phyloP scores from a whole-genome alignment of 2,888 invertebrate species.

The Nemapogon koenigi region DNA sequence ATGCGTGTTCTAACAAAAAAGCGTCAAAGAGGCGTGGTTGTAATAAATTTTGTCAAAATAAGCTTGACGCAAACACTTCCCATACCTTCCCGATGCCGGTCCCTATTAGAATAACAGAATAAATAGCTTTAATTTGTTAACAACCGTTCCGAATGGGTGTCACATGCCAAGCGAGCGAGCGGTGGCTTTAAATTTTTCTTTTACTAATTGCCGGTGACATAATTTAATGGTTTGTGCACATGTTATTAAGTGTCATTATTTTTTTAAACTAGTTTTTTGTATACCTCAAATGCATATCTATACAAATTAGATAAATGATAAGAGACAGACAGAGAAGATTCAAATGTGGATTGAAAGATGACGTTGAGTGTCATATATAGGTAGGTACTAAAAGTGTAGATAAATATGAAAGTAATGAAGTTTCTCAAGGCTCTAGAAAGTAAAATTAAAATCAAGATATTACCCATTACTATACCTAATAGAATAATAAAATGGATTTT shows the following conservation, averaged over 20 bases:
- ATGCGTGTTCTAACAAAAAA: constrained; percentile 33
- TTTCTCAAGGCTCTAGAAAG: too few species aligned
- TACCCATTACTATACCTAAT: too few species aligned
- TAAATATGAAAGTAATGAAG: too few species aligned
- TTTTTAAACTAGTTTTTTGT: constrained; percentile 10
- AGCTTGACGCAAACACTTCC: constrained; percentile 58
- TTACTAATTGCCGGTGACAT: constrained; percentile 59
- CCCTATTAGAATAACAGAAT: constrained; percentile 63
- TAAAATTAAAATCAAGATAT: too few species aligned
- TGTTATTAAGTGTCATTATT: constrained; percentile 41
- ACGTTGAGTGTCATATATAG: too few species aligned
- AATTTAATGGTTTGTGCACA: constrained; percentile 54
- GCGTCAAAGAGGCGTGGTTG: constrained; percentile 54
- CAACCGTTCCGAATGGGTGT: constrained; percentile 55
- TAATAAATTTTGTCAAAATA: constrained; percentile 66
- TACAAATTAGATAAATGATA: too few species aligned
- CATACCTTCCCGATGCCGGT: constrained; percentile 27
- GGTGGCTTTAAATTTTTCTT: constrained; percentile 37
- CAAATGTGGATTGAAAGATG: too few species aligned
- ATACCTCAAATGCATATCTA: too few species aligned
- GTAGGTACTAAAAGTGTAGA: too few species aligned
- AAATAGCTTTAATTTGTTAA: constrained; percentile 63
- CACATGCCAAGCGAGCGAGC: constrained; percentile 47
- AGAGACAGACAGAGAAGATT: too few species aligned
- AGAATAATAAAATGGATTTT: too few species aligned